A percentile compares a stretch with the other conserved stretches of the same genome.
These are phyloP conservation scores for Oriolus oriolus DNA, from an alignment of 2,113 vertebrate genomes.

Conservation along the genomic window DNA sequence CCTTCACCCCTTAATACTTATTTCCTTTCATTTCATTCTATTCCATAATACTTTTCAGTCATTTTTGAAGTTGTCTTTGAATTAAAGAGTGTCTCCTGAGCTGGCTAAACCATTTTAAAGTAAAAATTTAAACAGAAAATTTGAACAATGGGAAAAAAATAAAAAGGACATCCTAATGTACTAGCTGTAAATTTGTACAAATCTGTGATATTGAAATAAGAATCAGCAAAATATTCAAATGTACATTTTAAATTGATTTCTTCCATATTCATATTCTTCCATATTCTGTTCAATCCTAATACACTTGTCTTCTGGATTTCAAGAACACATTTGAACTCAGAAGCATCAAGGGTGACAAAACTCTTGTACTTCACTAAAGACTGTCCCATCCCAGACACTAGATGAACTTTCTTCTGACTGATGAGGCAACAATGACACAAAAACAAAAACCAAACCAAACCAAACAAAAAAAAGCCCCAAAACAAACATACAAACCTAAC, in stretches of 20 bases:
- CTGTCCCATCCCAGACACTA: neutral
- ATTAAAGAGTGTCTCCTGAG: slow-evolving; percentile 5
- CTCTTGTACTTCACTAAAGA: neutral
- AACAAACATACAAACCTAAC: neutral
- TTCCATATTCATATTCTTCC: neutral
- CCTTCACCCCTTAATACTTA: slow-evolving; percentile 33
- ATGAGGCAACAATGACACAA: neutral
- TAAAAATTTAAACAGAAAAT: slow-evolving; percentile 24
- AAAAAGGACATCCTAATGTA: neutral
- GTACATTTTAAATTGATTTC: neutral
- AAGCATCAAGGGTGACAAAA: neutral
- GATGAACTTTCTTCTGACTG: neutral
- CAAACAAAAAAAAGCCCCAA: neutral
- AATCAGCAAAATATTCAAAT: neutral
- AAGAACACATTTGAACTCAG: neutral
- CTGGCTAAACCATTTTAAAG: neutral
- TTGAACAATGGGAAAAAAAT: neutral
- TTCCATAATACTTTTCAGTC: slow-evolving; percentile 17
- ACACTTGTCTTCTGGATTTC: neutral
- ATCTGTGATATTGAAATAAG: neutral
- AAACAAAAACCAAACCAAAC: neutral
- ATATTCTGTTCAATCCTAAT: neutral
- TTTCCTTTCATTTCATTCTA: slow-evolving; percentile 35
- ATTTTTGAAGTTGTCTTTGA: slow-evolving; percentile 27
- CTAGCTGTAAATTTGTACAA: neutral